Evolutionary conservation across 2,888 invertebrate species (phyloP).

Genomic region (Congeria kusceri): DNA sequence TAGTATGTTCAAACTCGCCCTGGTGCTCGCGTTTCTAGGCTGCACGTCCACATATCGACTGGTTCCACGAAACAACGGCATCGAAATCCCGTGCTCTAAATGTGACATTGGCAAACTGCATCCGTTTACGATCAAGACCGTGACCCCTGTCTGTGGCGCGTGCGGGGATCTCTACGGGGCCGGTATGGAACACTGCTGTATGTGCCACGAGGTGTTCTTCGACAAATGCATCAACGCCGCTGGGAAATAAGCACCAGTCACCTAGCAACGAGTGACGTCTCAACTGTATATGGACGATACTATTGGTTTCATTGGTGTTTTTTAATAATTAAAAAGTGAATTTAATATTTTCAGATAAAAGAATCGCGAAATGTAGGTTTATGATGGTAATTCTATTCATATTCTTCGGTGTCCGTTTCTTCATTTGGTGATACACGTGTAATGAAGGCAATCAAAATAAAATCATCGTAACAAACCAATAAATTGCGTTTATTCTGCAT

Average conservation of each 20-base stretch:
- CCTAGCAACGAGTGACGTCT: no score
- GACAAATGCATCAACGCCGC: constrained; percentile 36
- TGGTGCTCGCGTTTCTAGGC: constrained; percentile 20
- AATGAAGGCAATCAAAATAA: no score
- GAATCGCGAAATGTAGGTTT: no score
- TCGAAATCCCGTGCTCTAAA: constrained; percentile 44
- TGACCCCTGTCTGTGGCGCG: constrained; percentile 48
- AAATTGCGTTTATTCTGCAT: no score
- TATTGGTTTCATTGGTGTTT: no score
- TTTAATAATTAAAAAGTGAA: no score
- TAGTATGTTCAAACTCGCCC: not conserved
- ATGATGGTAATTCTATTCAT: no score
- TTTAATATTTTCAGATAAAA: no score
- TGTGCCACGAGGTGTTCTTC: constrained; percentile 54
- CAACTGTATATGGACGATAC: no score
- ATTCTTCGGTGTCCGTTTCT: no score
- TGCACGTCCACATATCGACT: constrained; percentile 13
- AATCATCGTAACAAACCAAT: no score
- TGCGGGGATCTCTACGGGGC: constrained; percentile 58
- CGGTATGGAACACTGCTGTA: constrained; percentile 59
- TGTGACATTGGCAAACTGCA: constrained; percentile 48
- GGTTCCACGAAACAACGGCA: constrained; percentile 7
- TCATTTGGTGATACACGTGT: no score
- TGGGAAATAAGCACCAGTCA: constrained; percentile 7
- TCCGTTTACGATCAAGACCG: constrained; percentile 44